Conservation (phyloP, 2,113 vertebrate species). For the Noctilio leporinus region DNA sequence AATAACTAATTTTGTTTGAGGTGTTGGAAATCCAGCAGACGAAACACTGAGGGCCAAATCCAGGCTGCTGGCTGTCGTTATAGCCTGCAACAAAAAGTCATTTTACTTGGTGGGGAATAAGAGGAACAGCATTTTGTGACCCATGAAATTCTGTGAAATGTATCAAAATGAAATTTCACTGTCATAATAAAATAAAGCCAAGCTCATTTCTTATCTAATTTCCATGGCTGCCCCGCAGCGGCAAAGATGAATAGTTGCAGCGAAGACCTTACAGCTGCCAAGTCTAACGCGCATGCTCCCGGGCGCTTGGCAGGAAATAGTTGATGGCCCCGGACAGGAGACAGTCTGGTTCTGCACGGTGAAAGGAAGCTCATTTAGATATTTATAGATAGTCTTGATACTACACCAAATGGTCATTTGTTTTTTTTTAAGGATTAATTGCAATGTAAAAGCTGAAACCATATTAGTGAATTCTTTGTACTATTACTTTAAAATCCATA, state of each 20-base stretch:
- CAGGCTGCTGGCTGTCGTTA: background rate
- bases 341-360: background rate
- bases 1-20: background rate
- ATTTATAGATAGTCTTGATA: background rate
- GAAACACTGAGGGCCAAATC: background rate
- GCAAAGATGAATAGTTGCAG: background rate
- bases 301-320: background rate
- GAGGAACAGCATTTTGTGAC: background rate
- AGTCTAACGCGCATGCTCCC: background rate
- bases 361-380: background rate
- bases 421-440: conserved; percentile 31
- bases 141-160: background rate
- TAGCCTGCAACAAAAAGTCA: background rate
- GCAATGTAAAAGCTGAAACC: background rate
- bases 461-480: background rate
- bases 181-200: background rate
- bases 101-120: background rate
- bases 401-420: background rate
- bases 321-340: background rate
- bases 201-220: background rate
- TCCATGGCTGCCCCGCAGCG: background rate
- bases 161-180: background rate
- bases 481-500: background rate
- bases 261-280: background rate
- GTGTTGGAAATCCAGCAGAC: background rate